Evolutionary conservation across 2,113 vertebrate species (phyloP), one percentile per base, ranked within the genome.

Genomic region (Scalopus aquaticus): DNA sequence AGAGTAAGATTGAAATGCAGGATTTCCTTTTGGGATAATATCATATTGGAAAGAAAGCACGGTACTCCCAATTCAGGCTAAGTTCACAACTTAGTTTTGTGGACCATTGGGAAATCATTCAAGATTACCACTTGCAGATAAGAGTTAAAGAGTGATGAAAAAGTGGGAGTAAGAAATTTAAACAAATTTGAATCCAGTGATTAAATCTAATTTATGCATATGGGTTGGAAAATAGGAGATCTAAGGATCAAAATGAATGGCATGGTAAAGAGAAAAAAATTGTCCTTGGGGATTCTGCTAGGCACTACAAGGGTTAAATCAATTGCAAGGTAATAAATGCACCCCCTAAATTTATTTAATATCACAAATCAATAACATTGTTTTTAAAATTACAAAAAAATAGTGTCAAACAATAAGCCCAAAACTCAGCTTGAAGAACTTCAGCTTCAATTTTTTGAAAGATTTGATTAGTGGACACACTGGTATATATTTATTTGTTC

Each of bases 181-280:
- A 96, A 86, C 65, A 95, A 95, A 88, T 16, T 20, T 82, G 56
- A 72, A 89, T 5, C 69, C 64, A 80, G 35, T 49, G 65, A 90
- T 88, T 95, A 62, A 54, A 67, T 92, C 79, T 83, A 92, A 84
- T 49, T 80, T 77, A 95, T 78, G 73, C 35, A 95, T 69, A 54
- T 76, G 24, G 12, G 10, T 83, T 86, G 39, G 89, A 94, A 96
- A 90, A 51, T 39, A 86, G 58, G 51, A 96, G 32, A 83, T 84
- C 3, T 13, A 24, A 72, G 44, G n/a, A 54, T 60, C 44, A 44
- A 13, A 74, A 20, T 73, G 32, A 94, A 86, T 73, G 51, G 6
- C 15, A 65, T 64, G 42, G 10, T 10, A 42, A 26, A 28, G 39
- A 78, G 30, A 94, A 82, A 78, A 84, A 90, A 64, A 56, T 90